These are phyloP conservation scores for Manduca sexta DNA, from an alignment of 1,140 invertebrate species.

Conservation along the genomic window DNA sequence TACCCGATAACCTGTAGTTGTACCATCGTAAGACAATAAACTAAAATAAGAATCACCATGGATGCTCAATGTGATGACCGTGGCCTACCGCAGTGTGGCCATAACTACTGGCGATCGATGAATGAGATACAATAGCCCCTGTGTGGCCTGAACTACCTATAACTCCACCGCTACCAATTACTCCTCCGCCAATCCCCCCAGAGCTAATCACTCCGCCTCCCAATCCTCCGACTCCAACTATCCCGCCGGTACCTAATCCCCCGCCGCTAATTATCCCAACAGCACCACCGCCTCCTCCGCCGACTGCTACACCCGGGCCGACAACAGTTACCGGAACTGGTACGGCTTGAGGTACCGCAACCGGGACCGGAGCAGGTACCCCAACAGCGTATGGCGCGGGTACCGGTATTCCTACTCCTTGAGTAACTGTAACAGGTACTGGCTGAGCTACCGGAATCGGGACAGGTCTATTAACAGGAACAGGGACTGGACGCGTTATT, in stretches of 20 bases:
- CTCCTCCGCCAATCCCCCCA: constrained; percentile 7
- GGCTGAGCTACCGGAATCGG: constrained; percentile 53
- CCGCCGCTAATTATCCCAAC: not conserved
- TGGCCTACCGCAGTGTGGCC: constrained; percentile 2
- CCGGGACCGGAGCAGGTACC: constrained; percentile 51
- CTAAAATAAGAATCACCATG: constrained; percentile 21
- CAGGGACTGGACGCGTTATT: constrained; percentile 43
- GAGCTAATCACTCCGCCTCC: constrained; percentile 4
- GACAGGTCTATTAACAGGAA: constrained; percentile 52
- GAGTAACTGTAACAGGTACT: constrained; percentile 52
- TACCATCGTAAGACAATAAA: too few species aligned
- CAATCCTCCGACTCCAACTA: not conserved
- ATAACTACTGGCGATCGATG: constrained; percentile 5
- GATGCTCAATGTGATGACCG: constrained; percentile 26
- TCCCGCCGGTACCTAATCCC: not conserved
- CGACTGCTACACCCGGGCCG: constrained; percentile 13
- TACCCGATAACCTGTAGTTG: too few species aligned
- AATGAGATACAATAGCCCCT: not conserved
- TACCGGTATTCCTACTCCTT: constrained; percentile 58
- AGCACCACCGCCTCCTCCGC: constrained; percentile 5
- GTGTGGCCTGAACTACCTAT: constrained; percentile 2
- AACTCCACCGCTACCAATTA: constrained; percentile 10
- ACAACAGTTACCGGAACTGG: constrained; percentile 29
- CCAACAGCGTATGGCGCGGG: constrained; percentile 50
- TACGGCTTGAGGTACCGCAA: constrained; percentile 43